Conservation (phyloP, 2,888 invertebrate species). For the Graphium colonna region DNA sequence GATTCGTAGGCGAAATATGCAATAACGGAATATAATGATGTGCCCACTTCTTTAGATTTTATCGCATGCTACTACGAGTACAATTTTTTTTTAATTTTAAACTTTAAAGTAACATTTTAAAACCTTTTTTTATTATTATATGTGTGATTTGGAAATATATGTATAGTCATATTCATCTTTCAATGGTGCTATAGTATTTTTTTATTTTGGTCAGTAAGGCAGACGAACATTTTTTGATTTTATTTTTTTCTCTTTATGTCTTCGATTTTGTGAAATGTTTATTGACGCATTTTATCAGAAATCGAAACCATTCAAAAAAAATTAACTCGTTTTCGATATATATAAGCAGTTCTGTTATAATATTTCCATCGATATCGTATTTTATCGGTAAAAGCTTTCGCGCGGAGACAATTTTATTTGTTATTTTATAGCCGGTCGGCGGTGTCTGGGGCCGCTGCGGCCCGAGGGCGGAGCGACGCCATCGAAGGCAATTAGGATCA, state of each 20-base stretch:
- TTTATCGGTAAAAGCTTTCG: background rate
- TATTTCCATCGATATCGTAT: background rate
- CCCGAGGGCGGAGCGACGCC: background rate
- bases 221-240: too few relatives aligned
- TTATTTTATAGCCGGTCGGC: background rate
- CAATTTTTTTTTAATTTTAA: too few relatives aligned
- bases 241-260: background rate
- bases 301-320: background rate
- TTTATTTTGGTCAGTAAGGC: too few relatives aligned
- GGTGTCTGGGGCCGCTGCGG: background rate
- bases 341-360: background rate
- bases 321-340: background rate
- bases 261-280: background rate
- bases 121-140: too few relatives aligned
- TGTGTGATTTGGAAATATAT: too few relatives aligned
- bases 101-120: too few relatives aligned
- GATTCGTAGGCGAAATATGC: too few relatives aligned
- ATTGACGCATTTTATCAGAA: background rate
- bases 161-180: too few relatives aligned
- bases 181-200: too few relatives aligned
- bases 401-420: background rate
- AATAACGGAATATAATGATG: too few relatives aligned
- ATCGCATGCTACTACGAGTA: too few relatives aligned
- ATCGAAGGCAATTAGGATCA: background rate
- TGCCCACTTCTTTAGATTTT: too few relatives aligned